Conservation (phyloP, 2,888 invertebrate species). For the Netelia melanura region DNA sequence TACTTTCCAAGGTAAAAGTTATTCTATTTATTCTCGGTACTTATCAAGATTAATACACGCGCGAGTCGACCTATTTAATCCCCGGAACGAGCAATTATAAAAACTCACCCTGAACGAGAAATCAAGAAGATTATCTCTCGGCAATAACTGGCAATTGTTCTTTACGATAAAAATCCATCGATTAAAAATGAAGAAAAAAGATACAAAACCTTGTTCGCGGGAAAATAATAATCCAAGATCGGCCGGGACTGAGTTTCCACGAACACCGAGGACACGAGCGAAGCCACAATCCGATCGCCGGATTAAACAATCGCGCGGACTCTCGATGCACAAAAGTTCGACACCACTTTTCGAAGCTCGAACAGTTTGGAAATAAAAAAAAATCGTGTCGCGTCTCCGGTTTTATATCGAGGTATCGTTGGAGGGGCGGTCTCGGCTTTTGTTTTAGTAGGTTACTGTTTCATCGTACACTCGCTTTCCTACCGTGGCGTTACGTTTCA, state of each 20-base stretch:
- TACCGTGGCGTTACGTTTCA: constrained; percentile 47
- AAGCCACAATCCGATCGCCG: constrained; percentile 29
- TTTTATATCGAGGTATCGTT: constrained; percentile 75
- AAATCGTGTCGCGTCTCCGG: constrained; percentile 68
- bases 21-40: neutral
- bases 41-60: too few species aligned
- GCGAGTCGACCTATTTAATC: too few species aligned
- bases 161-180: neutral
- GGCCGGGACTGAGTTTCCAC: neutral
- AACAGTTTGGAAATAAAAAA: constrained; percentile 73
- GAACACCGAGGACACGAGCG: constrained; percentile 38
- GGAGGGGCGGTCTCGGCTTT: constrained; percentile 72
- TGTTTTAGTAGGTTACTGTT: constrained; percentile 79
- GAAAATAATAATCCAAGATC: constrained; percentile 56
- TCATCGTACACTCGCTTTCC: constrained; percentile 61
- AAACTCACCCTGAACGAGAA: too few species aligned
- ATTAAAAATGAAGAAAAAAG: constrained; percentile 1
- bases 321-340: constrained; percentile 3
- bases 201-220: constrained; percentile 12
- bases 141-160: neutral
- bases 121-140: too few species aligned
- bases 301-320: constrained; percentile 30
- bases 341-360: constrained; percentile 64
- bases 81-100: too few species aligned
- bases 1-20: neutral